These are phyloP conservation scores for Styela clava DNA, from an alignment of 23 tunicate genomes.

Conservation along the genomic window DNA sequence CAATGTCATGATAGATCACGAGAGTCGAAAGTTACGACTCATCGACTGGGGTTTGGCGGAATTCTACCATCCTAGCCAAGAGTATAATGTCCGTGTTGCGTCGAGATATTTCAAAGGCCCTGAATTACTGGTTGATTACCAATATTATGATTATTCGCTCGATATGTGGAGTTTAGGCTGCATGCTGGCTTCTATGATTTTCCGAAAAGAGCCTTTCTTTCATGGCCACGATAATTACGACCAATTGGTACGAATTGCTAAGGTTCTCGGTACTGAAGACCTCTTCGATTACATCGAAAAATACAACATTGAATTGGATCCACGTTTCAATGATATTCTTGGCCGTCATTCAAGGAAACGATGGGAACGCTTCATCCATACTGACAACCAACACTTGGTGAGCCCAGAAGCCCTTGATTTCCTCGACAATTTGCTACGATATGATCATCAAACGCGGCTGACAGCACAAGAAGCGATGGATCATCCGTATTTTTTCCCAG, in stretches of 20 bases:
- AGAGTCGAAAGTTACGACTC: conserved; percentile 20
- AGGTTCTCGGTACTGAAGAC: conserved; percentile 29
- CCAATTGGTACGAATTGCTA: conserved; percentile 15
- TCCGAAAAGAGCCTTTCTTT: conserved; percentile 31
- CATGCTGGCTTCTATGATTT: conserved; percentile 26
- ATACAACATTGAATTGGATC: conserved; percentile 28
- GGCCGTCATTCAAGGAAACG: conserved; percentile 16
- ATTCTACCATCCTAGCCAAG: conserved; percentile 26
- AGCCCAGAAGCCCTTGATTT: conserved; percentile 16
- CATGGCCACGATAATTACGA: conserved; percentile 25
- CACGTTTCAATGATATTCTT: conserved; percentile 12
- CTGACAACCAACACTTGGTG: conserved; percentile 23
- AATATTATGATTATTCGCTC: conserved; percentile 29
- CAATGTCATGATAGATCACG: conserved; percentile 39
- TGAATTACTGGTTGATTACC: conserved; percentile 33
- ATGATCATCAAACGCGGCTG: conserved; percentile 26
- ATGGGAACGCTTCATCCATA: conserved; percentile 21
- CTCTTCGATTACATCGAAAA: conserved; percentile 20
- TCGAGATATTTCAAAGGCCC: conserved; percentile 25
- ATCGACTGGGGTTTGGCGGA: conserved; percentile 46
- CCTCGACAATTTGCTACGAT: conserved; percentile 18
- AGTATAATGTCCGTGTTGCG: conserved; percentile 29
- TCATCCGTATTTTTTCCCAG: conserved; percentile 22
- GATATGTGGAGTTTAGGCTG: conserved; percentile 34
- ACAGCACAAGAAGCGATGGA: conserved; percentile 28